phyloP scores from a whole-genome alignment of 2,888 invertebrate species.

The Seira musarum region DNA sequence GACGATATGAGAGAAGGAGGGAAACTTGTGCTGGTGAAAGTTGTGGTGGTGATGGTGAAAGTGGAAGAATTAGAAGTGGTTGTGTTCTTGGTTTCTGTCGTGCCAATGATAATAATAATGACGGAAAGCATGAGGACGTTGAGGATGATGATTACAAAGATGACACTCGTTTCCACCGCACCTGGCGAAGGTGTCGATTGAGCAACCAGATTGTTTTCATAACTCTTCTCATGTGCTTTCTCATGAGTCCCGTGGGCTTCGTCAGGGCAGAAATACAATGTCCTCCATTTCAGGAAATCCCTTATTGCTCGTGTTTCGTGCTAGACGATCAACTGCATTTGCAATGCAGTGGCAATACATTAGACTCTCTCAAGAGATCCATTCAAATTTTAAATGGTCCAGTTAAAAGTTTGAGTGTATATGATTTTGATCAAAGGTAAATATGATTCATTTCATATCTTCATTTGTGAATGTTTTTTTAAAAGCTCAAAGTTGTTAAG shows the following conservation, averaged over 20 bases:
- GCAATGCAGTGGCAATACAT: slow-evolving; percentile 62
- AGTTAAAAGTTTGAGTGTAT: slow-evolving; percentile 89
- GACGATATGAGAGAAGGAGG: no score
- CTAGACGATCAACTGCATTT: slow-evolving; percentile 80
- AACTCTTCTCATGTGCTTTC: slow-evolving; percentile 47
- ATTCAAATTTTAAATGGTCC: slow-evolving; percentile 71
- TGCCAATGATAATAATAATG: not conserved
- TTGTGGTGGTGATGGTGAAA: slow-evolving; percentile 12
- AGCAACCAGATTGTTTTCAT: slow-evolving; percentile 56
- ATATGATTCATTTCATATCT: no score
- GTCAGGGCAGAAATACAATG: slow-evolving; percentile 69
- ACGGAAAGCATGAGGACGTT: slow-evolving; percentile 32
- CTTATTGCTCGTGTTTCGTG: slow-evolving; percentile 88
- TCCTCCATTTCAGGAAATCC: slow-evolving; percentile 70
- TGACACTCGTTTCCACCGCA: slow-evolving; percentile 41
- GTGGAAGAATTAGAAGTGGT: not conserved
- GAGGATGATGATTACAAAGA: not conserved
- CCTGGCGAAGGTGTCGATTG: slow-evolving; percentile 54
- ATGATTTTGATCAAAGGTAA: slow-evolving; percentile 81
- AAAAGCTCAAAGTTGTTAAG: no score
- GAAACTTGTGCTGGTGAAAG: slow-evolving; percentile 4
- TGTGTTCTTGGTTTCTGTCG: slow-evolving; percentile 7
- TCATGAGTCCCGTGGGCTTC: slow-evolving; percentile 43
- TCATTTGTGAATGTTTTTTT: no score
- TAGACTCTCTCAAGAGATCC: slow-evolving; percentile 63